Evolutionary conservation across 1,140 invertebrate species (phyloP).

Genomic region (Drosophila nikananu): DNA sequence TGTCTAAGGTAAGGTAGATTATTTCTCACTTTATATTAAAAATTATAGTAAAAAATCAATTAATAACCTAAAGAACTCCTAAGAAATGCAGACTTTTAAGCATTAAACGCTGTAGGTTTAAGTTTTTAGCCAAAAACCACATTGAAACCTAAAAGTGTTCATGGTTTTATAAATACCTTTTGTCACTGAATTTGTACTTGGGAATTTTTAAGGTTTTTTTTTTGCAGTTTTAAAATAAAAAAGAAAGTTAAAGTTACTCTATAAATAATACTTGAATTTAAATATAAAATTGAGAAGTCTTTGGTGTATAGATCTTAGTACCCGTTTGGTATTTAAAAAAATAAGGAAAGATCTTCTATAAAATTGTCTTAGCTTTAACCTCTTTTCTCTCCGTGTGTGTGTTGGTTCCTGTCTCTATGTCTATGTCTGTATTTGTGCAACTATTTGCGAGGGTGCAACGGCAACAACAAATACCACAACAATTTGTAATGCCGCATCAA

Average conservation of each 20-base stretch:
- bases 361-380: no score
- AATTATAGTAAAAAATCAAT: no score
- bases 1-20: background rate
- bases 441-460: conserved; percentile 52
- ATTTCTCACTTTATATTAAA: background rate
- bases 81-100: no score
- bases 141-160: background rate
- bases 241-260: background rate
- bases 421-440: conserved; percentile 22
- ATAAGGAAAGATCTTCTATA: no score
- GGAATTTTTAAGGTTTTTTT: background rate
- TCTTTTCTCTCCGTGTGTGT: background rate
- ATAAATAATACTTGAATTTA: background rate
- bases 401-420: background rate
- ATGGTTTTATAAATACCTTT: background rate
- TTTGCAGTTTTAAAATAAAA: background rate
- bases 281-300: background rate
- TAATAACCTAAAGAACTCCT: no score
- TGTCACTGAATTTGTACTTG: background rate
- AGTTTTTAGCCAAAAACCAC: background rate
- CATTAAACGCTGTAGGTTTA: no score
- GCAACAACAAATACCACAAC: conserved; percentile 54
- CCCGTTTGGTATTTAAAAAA: no score
- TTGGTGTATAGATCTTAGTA: background rate
- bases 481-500: conserved; percentile 57